Evolutionary conservation across 2,888 invertebrate genomes (phyloP).

Genomic region (Nemapogon koenigi): DNA sequence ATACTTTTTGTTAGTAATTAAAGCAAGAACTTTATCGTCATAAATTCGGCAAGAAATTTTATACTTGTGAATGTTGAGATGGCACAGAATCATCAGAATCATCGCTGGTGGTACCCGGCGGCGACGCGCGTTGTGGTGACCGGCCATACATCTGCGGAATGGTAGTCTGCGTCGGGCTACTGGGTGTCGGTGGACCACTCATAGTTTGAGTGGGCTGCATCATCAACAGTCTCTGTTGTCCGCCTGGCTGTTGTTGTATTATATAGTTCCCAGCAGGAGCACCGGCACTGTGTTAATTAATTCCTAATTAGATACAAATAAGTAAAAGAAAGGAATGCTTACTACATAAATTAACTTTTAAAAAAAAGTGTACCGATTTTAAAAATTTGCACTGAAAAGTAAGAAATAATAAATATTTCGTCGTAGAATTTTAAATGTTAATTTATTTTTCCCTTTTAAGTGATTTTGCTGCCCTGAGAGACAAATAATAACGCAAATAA

Average conservation of each 20-base stretch:
- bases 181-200: slow-evolving; percentile 51
- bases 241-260: slow-evolving; percentile 65
- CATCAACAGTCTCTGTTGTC: slow-evolving; percentile 59
- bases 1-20: too few species aligned
- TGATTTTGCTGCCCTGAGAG: too few species aligned
- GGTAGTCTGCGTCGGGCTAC: slow-evolving; percentile 32
- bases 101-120: slow-evolving; percentile 80
- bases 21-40: too few species aligned
- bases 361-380: too few species aligned
- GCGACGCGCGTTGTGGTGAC: slow-evolving; percentile 70
- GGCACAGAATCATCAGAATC: slow-evolving; percentile 83
- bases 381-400: not conserved
- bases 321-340: not conserved
- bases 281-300: slow-evolving; percentile 38
- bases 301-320: not conserved
- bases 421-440: not conserved
- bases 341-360: not conserved
- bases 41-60: too few species aligned
- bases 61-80: slow-evolving; percentile 68
- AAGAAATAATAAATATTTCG: not conserved
- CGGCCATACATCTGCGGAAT: slow-evolving; percentile 33
- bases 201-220: slow-evolving; percentile 61
- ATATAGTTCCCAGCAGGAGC: slow-evolving; percentile 67
- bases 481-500: too few species aligned
- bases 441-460: too few species aligned